Percentiles rank a stretch among this genome's conserved stretches.
Conservation (phyloP, 2,113 vertebrate genomes). For the Oceanites oceanicus region DNA sequence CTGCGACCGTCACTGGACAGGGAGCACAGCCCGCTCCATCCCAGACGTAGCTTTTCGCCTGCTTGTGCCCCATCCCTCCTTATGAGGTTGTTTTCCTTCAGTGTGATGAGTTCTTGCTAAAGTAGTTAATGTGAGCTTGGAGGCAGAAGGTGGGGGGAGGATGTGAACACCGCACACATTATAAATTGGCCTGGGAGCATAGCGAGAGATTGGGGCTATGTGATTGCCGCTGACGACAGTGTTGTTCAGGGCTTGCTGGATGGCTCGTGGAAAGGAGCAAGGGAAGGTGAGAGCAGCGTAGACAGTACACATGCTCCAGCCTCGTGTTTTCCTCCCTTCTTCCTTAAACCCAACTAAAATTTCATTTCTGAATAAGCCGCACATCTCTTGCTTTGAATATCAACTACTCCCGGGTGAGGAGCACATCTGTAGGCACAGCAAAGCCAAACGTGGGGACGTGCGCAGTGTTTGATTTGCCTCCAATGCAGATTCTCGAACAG, state of each 20-base stretch:
- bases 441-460: background rate
- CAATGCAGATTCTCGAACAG: background rate
- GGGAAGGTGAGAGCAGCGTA: background rate
- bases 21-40: background rate
- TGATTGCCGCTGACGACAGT: background rate
- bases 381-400: rapidly evolving
- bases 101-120: background rate
- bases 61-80: background rate
- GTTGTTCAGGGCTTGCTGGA: background rate
- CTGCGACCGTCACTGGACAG: too few species aligned
- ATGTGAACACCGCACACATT: background rate
- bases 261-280: background rate
- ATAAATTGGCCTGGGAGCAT: rapidly evolving
- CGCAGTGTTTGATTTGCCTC: background rate
- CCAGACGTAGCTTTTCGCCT: background rate
- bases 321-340: background rate
- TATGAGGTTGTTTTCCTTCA: background rate
- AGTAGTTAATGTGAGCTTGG: background rate
- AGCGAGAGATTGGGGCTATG: background rate
- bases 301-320: background rate
- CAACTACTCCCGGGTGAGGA: background rate
- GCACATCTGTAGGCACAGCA: background rate
- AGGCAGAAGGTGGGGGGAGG: background rate
- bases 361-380: background rate
- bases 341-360: background rate